These are phyloP conservation scores for Okapia johnstoni DNA, from an alignment of 2,113 vertebrate genomes.

Conservation along the genomic window DNA sequence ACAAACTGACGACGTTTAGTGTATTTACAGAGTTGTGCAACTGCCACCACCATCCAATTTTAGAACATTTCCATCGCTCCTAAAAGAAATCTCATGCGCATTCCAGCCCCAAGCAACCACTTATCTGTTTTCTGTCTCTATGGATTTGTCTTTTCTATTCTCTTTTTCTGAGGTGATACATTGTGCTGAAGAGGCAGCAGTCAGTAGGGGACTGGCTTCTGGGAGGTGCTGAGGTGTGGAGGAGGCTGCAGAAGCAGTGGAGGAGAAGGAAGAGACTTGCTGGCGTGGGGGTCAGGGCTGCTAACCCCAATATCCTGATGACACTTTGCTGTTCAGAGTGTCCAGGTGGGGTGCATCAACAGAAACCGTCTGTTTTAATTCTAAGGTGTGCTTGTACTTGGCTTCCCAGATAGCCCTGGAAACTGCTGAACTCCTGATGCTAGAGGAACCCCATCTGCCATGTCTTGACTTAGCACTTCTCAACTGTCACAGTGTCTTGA, in stretches of 20 bases:
- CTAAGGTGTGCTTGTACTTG: not conserved
- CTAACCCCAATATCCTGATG: not conserved
- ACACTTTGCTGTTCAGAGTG: not conserved
- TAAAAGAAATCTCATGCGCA: not conserved
- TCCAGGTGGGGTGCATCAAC: rapidly evolving
- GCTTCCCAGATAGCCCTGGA: not conserved
- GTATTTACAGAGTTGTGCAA: not conserved
- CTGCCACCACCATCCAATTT: not conserved
- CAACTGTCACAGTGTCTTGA: not conserved
- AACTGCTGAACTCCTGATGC: no score
- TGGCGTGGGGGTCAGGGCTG: not conserved
- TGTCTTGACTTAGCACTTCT: not conserved
- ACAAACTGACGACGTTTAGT: not conserved
- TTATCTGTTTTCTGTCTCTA: not conserved
- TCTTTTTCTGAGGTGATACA: not conserved
- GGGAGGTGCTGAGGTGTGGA: not conserved
- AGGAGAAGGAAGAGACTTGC: rapidly evolving
- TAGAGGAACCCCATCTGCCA: not conserved
- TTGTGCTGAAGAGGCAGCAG: not conserved
- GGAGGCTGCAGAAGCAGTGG: not conserved
- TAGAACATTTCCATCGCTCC: not conserved
- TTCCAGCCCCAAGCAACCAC: not conserved
- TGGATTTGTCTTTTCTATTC: not conserved
- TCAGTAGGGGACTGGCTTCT: not conserved
- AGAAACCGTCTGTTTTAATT: not conserved